Base-by-base conservation (phyloP, 2,888 invertebrate genomes). In the Melieria crassipennis region DNA sequence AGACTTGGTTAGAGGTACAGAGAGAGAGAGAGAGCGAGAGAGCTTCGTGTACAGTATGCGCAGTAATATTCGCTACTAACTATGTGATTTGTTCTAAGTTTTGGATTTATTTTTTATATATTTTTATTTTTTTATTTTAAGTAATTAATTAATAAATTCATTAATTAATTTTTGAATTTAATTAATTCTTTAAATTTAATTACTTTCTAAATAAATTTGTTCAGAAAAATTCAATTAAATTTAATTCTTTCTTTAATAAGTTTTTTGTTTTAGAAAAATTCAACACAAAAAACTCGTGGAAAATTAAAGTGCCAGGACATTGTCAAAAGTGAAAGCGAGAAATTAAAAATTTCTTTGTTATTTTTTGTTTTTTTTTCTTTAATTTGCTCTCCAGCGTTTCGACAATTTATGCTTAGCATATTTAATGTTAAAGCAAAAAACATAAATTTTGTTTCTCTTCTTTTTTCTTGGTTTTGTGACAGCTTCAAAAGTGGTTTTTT, bases 231-330 rank as follows among this genome's bases (percentile, higher is more conserved):
- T n/a, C n/a, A n/a, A n/a, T n/a, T n/a, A n/a, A n/a, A n/a, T n/a
- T n/a, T n/a, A n/a, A n/a, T n/a, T n/a, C n/a, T n/a, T n/a, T n/a
- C n/a, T n/a, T n/a, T n/a, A n/a, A n/a, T n/a, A n/a, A n/a, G n/a
- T n/a, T n/a, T n/a, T n/a, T 64, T 66, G 30, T 30, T 30, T 30
- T 2, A 30, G n/a, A 3, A 30, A 30, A 30, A 30, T 30, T 30
- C 30, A 30, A 30, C 30, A 30, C 55, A 64, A 52, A 7, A 30
- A 30, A 30, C 30, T 30, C 30, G 60, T 67, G 68, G 69, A 70
- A 79, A 80, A 82, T 82, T 87, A 87, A 83, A 89, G 89, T 89
- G 89, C 89, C 91, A 91, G 91, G 91, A 91, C 91, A 91, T 91
- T 91, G 90, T 90, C 90, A 90, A 89, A 65, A 50, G 57, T 48